Conservation (phyloP, 2,113 vertebrate species). For the Ahaetulla prasina region DNA sequence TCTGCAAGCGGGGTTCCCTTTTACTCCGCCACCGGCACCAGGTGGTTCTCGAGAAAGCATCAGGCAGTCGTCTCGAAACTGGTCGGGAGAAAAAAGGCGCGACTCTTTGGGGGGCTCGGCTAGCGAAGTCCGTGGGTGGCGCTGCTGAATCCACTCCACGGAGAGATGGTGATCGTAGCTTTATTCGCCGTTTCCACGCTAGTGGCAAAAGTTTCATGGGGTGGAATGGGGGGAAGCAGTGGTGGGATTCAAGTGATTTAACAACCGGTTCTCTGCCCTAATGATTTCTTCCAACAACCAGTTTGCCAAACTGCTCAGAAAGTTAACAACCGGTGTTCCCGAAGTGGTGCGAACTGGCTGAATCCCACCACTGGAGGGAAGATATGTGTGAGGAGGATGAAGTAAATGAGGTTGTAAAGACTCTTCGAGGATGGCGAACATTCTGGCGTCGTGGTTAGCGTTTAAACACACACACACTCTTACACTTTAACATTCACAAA, state of each 20-base stretch:
- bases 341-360: no score
- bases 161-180: neutral
- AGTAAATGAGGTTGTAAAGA: neutral
- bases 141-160: neutral
- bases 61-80: neutral
- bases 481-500: neutral
- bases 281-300: no score
- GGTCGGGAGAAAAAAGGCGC: no score
- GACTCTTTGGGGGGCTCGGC: no score
- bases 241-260: no score
- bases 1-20: neutral
- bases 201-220: neutral
- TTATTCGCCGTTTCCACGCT: neutral
- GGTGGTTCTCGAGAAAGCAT: neutral
- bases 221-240: no score
- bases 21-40: no score
- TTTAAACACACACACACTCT: neutral
- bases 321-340: no score
- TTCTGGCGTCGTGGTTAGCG: neutral
- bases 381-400: neutral
- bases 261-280: no score
- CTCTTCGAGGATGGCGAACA: neutral
- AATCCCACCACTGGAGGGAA: no score
- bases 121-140: neutral
- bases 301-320: no score